A percentile compares a stretch with the other conserved stretches of the same genome.
These are phyloP conservation scores for Anoplius nigerrimus DNA, from an alignment of 2,888 invertebrate genomes.

Conservation along the genomic window DNA sequence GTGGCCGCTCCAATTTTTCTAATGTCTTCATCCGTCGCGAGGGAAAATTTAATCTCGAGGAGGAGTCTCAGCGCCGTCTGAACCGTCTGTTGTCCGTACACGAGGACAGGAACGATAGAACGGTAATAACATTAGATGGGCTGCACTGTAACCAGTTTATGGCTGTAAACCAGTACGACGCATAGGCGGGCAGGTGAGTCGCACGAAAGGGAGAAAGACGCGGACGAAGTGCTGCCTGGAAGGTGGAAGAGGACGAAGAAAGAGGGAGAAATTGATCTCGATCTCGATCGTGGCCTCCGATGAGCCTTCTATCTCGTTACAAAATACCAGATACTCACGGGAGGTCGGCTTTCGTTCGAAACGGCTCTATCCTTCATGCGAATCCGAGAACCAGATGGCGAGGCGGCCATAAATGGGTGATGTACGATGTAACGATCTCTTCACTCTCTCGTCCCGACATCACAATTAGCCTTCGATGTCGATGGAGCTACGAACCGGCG, in stretches of 20 bases:
- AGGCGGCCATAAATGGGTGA: slow-evolving; percentile 63
- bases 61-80: too few species aligned
- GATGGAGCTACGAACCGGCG: slow-evolving; percentile 36
- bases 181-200: not conserved
- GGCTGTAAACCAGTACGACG: slow-evolving; percentile 1
- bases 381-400: slow-evolving; percentile 56
- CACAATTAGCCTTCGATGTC: slow-evolving; percentile 58
- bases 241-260: slow-evolving; percentile 4
- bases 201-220: slow-evolving; percentile 3
- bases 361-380: slow-evolving; percentile 64
- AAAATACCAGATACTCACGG: slow-evolving; percentile 66
- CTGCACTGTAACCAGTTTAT: too few species aligned
- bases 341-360: slow-evolving; percentile 67
- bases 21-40: too few species aligned
- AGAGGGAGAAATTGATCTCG: slow-evolving; percentile 43
- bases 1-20: too few species aligned
- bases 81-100: too few species aligned
- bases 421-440: slow-evolving; percentile 62
- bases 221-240: not conserved
- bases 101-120: too few species aligned
- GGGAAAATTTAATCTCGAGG: too few species aligned
- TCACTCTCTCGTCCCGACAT: slow-evolving; percentile 61
- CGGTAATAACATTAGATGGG: too few species aligned
- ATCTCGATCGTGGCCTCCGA: slow-evolving; percentile 16
- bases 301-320: slow-evolving; percentile 42